Percentiles rank a stretch among this genome's conserved stretches.
These are phyloP conservation scores for Paralinhomoeus sp. DNA, from an alignment of 2,888 invertebrate genomes.

Conservation along the genomic window DNA sequence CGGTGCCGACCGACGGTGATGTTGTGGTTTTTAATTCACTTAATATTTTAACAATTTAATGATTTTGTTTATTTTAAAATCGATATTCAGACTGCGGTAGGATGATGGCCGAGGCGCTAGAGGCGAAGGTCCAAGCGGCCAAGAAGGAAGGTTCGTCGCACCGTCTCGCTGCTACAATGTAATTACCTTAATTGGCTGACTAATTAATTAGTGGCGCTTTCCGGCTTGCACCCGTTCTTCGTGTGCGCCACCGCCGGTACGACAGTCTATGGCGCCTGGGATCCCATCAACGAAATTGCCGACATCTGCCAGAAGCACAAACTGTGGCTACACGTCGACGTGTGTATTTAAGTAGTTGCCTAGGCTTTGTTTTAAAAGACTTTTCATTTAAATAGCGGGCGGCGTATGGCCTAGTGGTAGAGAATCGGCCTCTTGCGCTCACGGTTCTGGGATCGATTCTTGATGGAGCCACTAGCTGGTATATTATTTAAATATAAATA, in stretches of 20 bases:
- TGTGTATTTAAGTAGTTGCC: too few relatives aligned
- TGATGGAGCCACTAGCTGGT: too few relatives aligned
- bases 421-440: too few relatives aligned
- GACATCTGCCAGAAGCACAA: slow-evolving; percentile 82
- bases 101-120: slow-evolving; percentile 68
- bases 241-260: slow-evolving; percentile 86
- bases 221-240: slow-evolving; percentile 77
- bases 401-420: too few relatives aligned
- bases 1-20: slow-evolving; percentile 52
- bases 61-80: too few relatives aligned
- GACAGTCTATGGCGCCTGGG: slow-evolving; percentile 87
- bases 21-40: too few relatives aligned
- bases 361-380: too few relatives aligned
- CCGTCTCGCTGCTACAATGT: slow-evolving; percentile 46
- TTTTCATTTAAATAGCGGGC: too few relatives aligned
- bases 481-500: too few relatives aligned
- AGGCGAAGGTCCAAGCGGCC: slow-evolving; percentile 56
- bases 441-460: too few relatives aligned
- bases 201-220: too few relatives aligned
- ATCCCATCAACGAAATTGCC: slow-evolving; percentile 71
- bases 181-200: slow-evolving; percentile 14
- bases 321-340: slow-evolving; percentile 92
- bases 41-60: too few relatives aligned
- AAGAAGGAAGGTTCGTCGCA: slow-evolving; percentile 62
- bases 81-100: slow-evolving; percentile 40